A percentile compares a stretch with the other conserved stretches of the same genome.
These are phyloP conservation scores for Antennarius maculatus DNA, from an alignment of 2,797 vertebrate genomes.

Conservation along the genomic window DNA sequence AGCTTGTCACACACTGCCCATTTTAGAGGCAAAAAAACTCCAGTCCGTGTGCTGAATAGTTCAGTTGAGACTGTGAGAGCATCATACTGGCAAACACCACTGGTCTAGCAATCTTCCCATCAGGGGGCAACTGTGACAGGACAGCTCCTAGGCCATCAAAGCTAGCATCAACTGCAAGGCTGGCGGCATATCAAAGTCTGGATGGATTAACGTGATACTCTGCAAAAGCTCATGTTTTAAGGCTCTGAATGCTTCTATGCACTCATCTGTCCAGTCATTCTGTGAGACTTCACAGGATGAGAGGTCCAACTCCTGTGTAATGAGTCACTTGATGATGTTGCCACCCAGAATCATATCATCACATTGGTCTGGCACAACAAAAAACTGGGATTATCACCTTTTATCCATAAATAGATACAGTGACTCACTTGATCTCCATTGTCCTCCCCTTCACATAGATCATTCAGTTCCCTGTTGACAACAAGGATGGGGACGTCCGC, in stretches of 20 bases:
- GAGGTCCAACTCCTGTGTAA: constrained; percentile 13
- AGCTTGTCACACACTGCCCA: not conserved
- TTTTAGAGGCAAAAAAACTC: not conserved
- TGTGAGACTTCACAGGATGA: constrained; percentile 3
- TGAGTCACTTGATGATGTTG: constrained; percentile 32
- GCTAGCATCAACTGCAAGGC: constrained; percentile 11
- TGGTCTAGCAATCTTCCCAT: constrained; percentile 9
- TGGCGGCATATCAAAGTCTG: constrained; percentile 15
- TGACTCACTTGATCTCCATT: constrained; percentile 31
- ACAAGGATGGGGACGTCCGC: no score
- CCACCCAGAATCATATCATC: constrained; percentile 19
- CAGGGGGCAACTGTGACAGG: constrained; percentile 6
- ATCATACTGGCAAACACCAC: constrained; percentile 22
- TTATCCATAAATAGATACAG: no score
- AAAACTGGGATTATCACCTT: no score
- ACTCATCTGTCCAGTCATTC: constrained; percentile 29
- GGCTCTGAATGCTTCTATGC: not conserved
- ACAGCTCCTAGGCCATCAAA: constrained; percentile 30
- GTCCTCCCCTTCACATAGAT: constrained; percentile 42
- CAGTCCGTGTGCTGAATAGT: constrained; percentile 14
- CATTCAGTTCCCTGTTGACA: constrained; percentile 44
- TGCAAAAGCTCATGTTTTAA: constrained; percentile 10
- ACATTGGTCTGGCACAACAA: constrained; percentile 30
- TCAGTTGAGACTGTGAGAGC: not conserved
- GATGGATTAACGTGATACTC: constrained; percentile 13